Evolutionary conservation across 1,140 invertebrate species (phyloP), one percentile per base, ranked within the genome.

Genomic region (Drosophila grimshawi): DNA sequence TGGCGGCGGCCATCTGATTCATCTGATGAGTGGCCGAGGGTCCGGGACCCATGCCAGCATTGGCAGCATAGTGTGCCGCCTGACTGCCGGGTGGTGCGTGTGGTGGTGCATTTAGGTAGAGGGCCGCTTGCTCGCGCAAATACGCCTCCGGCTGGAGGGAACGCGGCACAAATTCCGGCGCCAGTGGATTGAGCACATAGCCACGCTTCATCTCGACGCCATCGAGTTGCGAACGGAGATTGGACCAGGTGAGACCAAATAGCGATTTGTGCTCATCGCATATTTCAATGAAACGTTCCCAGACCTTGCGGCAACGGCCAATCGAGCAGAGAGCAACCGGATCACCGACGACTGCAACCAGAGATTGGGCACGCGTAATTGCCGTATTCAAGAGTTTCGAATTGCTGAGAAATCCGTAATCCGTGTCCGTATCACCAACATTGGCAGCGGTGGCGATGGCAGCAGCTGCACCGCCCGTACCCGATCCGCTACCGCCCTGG

Each of bases 301-400:
- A 98, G 0, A 97, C 94, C 93, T 96, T 96, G 68, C 96, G 95
- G 93, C 97, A 98, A 55, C 96, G 95, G 19, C 97, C 97, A 45
- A 97, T 95, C 0, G 97, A 96, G 73, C 97, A 97, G 0, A 98
- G 92, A 2, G 97, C 96, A 0, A 98, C 94, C 0, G 97, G 97
- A 93, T 98, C 97, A 1, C 97, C 97, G 3, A 98, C 96, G 5
- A 97, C 96, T 1, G 96, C 96, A 0, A 98, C 96, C n/a, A 98
- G 89, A 78, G 96, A 97, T 92, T 97, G 97, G 0, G 97, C 97
- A 61, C 97, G 93, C 0, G 97, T 98, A 5, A 98, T 95, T 0
- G 97, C 97, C 0, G 97, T 97, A 82, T 97, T 98, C 1, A 98
- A 90, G 1, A 98, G 93, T 81, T 97, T 96, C 1, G 96, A 95